Evolutionary conservation across 2,113 vertebrate species (phyloP).

Genomic region (Pelmatolapia mariae): DNA sequence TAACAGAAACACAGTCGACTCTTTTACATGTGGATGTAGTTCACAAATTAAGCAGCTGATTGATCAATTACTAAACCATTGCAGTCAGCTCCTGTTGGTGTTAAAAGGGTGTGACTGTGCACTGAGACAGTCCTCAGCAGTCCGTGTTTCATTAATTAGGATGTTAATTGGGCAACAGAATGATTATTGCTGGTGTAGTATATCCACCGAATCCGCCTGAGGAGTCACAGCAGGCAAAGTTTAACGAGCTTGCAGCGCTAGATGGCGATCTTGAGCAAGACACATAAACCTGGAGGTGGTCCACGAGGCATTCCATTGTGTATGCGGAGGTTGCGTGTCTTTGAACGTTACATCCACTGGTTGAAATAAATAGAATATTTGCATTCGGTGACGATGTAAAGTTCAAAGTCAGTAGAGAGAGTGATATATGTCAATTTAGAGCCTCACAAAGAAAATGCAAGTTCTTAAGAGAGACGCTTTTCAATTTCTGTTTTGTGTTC

Average conservation of each 20-base stretch:
- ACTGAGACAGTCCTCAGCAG: accelerated
- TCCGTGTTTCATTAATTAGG: background rate
- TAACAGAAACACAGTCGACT: background rate
- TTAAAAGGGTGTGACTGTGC: background rate
- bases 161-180: background rate
- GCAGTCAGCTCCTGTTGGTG: background rate
- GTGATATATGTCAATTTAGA: accelerated
- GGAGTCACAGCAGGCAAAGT: background rate
- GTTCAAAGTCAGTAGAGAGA: background rate
- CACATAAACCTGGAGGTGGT: background rate
- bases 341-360: background rate
- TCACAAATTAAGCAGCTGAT: background rate
- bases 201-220: background rate
- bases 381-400: background rate
- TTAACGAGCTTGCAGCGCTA: background rate
- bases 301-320: background rate
- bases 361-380: background rate
- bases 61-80: background rate
- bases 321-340: background rate
- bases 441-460: background rate
- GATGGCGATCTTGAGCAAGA: constrained; percentile 38
- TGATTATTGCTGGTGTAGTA: background rate
- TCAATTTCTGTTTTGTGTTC: background rate
- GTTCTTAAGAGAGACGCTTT: background rate
- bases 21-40: background rate